Evolutionary conservation across 2,113 vertebrate genomes (phyloP), one percentile per base, ranked within the genome.

Genomic region (Gallinago undulata): DNA sequence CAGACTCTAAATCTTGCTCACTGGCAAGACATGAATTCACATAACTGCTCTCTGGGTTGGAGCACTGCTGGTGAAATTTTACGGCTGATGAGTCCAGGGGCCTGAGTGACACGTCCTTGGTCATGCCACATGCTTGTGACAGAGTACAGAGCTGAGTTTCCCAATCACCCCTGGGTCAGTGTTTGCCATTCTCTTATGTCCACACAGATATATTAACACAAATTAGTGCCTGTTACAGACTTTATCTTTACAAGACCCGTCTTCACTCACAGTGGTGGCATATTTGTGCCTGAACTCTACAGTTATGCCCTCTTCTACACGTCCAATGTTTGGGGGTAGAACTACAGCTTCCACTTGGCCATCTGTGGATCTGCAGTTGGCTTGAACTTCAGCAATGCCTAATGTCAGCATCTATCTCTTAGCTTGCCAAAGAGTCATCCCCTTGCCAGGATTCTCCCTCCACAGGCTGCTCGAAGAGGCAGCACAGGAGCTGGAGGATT

Each of bases 351-450:
- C 85, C 75, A 33, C 30, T 4, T 31, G 62, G 67, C 59, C 85
- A 91, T 93, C 94, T 85, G 66, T 30, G 62, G 24, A n/a, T 41
- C 62, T 76, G 37, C 45, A 35, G 74, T 77, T 93, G 75, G 75
- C 74, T 84, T 69, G 57, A 92, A 43, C 66, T 89, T 80, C 74
- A 79, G 67, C 76, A 88, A 4, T 63, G 70, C 45, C 83, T 67
- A 41, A 84, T 90, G 76, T 68, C 90, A 94, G 24, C 67, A 33
- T 84, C 79, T 72, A 28, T 62, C 82, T 77, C 72, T 16, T 0
- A 47, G 64, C 56, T 68, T 93, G 75, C 72, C 64, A 75, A 87
- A 87, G 33, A 84, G 37, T 67, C 56, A 15, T 47, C 51, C 39
- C 56, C 64, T 18, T 64, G 85, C 75, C 94, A 80, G 78, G 64